These are phyloP conservation scores for Rattus rattus DNA, from an alignment of 2,113 vertebrate species.

Conservation along the genomic window DNA sequence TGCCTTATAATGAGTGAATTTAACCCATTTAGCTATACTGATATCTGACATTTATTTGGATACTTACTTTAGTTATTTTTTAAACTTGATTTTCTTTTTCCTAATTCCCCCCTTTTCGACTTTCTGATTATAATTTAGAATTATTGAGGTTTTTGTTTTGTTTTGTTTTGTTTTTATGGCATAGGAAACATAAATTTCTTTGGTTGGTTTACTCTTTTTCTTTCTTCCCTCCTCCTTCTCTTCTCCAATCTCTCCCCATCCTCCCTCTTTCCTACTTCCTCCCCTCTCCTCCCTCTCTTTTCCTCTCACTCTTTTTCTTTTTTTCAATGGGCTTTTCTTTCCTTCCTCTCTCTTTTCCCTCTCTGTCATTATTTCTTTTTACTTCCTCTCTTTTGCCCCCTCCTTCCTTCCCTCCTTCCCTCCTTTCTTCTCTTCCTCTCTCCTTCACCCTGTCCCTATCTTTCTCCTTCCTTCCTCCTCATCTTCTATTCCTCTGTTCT, in stretches of 20 bases:
- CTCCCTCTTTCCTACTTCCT: rapidly evolving
- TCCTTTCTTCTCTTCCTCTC: not conserved
- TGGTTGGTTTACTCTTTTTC: not conserved
- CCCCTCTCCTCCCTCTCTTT: not conserved
- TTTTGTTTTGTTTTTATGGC: not conserved
- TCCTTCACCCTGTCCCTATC: not conserved
- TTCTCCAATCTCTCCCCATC: not conserved
- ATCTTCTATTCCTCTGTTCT: not conserved
- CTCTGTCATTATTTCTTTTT: not conserved
- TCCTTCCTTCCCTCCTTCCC: not conserved
- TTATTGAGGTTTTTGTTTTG: not conserved
- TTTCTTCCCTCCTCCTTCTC: too few relatives aligned
- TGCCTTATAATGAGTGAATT: not conserved
- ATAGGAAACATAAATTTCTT: not conserved
- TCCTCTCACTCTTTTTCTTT: rapidly evolving
- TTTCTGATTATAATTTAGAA: not conserved
- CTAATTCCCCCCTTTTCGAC: not conserved
- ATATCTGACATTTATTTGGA: not conserved
- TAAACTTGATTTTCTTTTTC: not conserved
- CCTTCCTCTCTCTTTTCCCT: not conserved
- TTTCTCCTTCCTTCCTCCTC: not conserved
- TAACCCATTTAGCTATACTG: not conserved
- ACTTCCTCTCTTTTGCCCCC: not conserved
- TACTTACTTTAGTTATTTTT: not conserved
- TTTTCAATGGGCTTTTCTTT: not conserved